Evolutionary conservation across 2,113 vertebrate species (phyloP), one percentile per base, ranked within the genome.

Genomic region (Gambusia holbrooki): DNA sequence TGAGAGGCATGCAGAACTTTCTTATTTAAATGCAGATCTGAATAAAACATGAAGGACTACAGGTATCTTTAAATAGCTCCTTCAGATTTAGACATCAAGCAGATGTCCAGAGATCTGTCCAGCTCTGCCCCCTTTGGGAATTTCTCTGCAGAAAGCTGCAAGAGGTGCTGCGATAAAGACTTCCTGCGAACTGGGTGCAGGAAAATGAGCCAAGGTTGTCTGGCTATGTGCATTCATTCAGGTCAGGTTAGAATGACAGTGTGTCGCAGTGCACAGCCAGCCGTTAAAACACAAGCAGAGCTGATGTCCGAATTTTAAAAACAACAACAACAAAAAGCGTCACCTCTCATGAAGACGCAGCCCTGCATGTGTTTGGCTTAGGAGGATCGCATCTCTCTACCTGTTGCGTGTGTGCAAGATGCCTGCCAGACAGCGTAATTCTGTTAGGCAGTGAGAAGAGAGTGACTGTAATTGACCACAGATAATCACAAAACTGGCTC

Each of bases 391-490:
- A 67, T 78, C 72, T 80, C 72, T 79, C 79, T 93, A 95, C 94
- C 94, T 95, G 94, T 95, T 94, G 94, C 90, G 71, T 82, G 74
- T 61, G 51, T 88, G 85, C 83, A 77, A 37, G 76, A 73, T 77
- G 74, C 33, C 80, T 81, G 66, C 32, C 76, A 79, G 71, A 82
- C 82, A 80, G 79, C 35, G 62, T 72, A 62, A 86, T 89, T 84
- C 85, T 80, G 87, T 87, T 30, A 83, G 74, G 70, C 69, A 2
- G 65, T 45, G 64, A 81, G 74, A 66, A 81, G 74, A 82, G 45
- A 66, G 71, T 61, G 35, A 73, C 6, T 28, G 27, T 48, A 81
- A 86, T 45, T 69, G 74, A 73, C n/a, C 67, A 70, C 72, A 73
- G 71, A 85, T 77, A 17, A 78, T 79, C 64, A 75, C 45, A 72